These are phyloP conservation scores for Onychostruthus taczanowskii DNA, from an alignment of 2,113 vertebrate genomes.

Conservation along the genomic window DNA sequence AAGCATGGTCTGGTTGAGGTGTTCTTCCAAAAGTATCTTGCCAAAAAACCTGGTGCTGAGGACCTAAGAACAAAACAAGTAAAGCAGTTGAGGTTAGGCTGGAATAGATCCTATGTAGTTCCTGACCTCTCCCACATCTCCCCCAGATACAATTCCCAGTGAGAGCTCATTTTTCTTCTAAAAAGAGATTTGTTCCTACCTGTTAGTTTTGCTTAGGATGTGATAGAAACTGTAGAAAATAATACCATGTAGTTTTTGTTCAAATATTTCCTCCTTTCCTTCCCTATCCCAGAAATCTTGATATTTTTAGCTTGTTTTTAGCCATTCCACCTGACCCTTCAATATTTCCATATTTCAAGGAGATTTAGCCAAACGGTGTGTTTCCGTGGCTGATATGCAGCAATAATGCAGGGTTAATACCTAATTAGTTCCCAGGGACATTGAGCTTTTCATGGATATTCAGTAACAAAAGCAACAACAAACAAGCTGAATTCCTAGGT, in stretches of 20 bases:
- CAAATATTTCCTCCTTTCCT: not conserved
- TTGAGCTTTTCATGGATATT: constrained; percentile 74
- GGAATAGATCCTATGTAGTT: not conserved
- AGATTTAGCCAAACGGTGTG: constrained; percentile 45
- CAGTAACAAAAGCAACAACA: constrained; percentile 70
- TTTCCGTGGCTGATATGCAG: constrained; percentile 49
- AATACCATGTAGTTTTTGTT: not conserved
- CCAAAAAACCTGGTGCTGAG: not conserved
- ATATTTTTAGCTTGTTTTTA: not conserved
- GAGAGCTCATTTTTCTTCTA: not conserved
- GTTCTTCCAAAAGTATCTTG: not conserved
- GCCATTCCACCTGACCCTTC: constrained; percentile 30
- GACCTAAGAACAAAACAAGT: not conserved
- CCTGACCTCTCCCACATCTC: not conserved
- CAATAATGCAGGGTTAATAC: constrained; percentile 73
- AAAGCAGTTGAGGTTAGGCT: not conserved
- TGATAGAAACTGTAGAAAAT: not conserved
- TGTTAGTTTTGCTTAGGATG: not conserved
- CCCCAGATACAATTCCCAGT: not conserved
- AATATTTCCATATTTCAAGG: constrained; percentile 64
- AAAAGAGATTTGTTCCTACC: not conserved
- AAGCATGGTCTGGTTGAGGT: not conserved
- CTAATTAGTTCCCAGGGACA: constrained; percentile 69
- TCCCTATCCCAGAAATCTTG: not conserved
- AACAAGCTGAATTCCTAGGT: constrained; percentile 52